These are phyloP conservation scores for Rhabdomys dilectus DNA, from an alignment of 2,113 vertebrate species.

Conservation along the genomic window DNA sequence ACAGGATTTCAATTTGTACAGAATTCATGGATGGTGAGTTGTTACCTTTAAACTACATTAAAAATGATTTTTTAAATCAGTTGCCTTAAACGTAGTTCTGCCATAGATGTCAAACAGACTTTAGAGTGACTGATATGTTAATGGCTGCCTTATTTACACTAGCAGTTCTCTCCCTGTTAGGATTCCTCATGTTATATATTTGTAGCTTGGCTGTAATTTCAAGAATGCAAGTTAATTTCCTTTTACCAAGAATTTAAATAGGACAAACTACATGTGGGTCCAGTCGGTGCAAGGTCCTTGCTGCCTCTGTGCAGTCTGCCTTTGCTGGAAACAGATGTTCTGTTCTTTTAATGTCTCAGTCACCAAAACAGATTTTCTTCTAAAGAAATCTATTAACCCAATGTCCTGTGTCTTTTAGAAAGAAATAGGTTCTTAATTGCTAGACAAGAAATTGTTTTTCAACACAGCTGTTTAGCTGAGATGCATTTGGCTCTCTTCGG, in stretches of 20 bases:
- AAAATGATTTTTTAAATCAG: slow-evolving; percentile 46
- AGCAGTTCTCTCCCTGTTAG: not conserved
- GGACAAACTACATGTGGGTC: slow-evolving; percentile 85
- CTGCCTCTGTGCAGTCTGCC: slow-evolving; percentile 86
- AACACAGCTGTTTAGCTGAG: slow-evolving; percentile 80
- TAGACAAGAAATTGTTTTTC: slow-evolving; percentile 83
- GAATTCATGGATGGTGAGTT: slow-evolving; percentile 99
- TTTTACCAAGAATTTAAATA: slow-evolving; percentile 90
- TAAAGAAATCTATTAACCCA: slow-evolving; percentile 87
- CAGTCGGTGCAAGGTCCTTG: slow-evolving; percentile 84
- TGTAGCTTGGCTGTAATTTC: slow-evolving; percentile 65
- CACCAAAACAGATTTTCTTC: slow-evolving; percentile 87
- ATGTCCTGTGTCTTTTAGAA: slow-evolving; percentile 84
- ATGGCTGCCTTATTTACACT: not conserved
- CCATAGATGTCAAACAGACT: slow-evolving; percentile 6
- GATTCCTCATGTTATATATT: slow-evolving; percentile 63
- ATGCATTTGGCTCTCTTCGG: slow-evolving; percentile 40
- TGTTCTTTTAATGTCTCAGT: slow-evolving; percentile 84
- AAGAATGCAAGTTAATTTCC: slow-evolving; percentile 72
- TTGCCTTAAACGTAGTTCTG: slow-evolving; percentile 41
- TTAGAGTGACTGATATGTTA: slow-evolving; percentile 62
- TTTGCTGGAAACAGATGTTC: slow-evolving; percentile 88
- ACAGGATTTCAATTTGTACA: slow-evolving; percentile 98
- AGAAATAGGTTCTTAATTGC: slow-evolving; percentile 87
- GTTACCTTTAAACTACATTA: slow-evolving; percentile 55